phyloP scores from a whole-genome alignment of 2,113 vertebrate species.

The Camelus bactrianus region DNA sequence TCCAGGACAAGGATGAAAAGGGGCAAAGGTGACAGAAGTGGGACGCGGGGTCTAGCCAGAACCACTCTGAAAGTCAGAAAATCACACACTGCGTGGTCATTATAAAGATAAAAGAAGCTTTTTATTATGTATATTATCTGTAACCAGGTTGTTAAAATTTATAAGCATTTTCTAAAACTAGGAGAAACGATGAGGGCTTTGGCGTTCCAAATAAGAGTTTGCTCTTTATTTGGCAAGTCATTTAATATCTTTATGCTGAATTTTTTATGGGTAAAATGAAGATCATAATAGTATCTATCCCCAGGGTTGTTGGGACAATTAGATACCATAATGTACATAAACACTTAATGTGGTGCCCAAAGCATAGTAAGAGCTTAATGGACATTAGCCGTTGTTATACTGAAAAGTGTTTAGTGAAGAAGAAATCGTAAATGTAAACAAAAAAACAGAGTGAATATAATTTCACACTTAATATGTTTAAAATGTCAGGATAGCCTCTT shows the following conservation, averaged over 20 bases:
- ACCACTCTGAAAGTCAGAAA: not conserved
- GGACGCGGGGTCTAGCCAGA: not conserved
- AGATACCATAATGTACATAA: not conserved
- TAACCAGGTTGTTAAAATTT: not conserved
- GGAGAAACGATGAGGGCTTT: not conserved
- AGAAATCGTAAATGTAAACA: not conserved
- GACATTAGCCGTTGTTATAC: not conserved
- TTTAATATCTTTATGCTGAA: not conserved
- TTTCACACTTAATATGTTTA: not conserved
- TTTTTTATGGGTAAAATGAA: conserved; percentile 21
- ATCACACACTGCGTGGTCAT: not conserved
- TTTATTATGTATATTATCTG: not conserved
- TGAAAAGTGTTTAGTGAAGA: not conserved
- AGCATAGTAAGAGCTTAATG: not conserved
- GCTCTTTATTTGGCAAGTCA: conserved; percentile 7
- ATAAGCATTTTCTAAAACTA: not conserved
- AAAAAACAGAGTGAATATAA: not conserved
- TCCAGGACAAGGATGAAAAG: not conserved
- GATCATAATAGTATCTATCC: not conserved
- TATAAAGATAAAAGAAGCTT: not conserved
- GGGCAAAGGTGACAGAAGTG: not conserved
- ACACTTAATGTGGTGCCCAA: not conserved
- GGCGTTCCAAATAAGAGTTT: not conserved
- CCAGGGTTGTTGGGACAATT: not conserved
- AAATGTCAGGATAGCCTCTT: conserved; percentile 12